Conservation (phyloP, 2,113 vertebrate genomes). For the Percina caprodes region DNA sequence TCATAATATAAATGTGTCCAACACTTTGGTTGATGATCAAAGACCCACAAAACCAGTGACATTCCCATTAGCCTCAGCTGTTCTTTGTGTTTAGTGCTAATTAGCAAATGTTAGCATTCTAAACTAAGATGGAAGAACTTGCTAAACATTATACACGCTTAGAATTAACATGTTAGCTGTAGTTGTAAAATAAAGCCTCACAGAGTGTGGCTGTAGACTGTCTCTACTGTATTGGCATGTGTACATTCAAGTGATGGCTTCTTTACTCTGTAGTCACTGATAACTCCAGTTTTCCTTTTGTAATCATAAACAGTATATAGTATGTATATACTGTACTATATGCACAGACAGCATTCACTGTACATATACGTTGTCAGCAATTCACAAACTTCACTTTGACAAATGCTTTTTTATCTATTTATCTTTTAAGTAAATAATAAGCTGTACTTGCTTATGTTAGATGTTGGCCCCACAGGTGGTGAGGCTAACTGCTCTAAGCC, state of each 20-base stretch:
- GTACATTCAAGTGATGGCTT: not conserved
- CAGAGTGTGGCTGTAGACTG: not conserved
- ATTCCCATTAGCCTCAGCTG: not conserved
- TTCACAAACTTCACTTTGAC: no score
- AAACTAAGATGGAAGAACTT: not conserved
- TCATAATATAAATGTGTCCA: not conserved
- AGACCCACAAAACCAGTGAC: not conserved
- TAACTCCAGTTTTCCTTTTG: not conserved
- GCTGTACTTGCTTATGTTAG: slow-evolving; percentile 1
- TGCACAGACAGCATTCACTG: not conserved
- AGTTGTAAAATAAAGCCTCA: not conserved
- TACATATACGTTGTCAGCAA: not conserved
- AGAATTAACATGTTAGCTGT: not conserved
- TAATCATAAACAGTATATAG: not conserved
- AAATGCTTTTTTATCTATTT: not conserved
- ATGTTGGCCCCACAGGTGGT: slow-evolving; percentile 77
- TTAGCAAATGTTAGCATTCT: not conserved
- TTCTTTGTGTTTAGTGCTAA: not conserved
- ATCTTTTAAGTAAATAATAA: slow-evolving; percentile 5
- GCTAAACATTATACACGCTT: no score
- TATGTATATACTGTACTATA: not conserved
- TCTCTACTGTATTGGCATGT: not conserved
- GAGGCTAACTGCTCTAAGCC: slow-evolving; percentile 85
- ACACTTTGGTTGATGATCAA: not conserved
- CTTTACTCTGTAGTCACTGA: not conserved